Evolutionary conservation across 2,113 vertebrate species (phyloP).

Genomic region (Perca schrenkii): DNA sequence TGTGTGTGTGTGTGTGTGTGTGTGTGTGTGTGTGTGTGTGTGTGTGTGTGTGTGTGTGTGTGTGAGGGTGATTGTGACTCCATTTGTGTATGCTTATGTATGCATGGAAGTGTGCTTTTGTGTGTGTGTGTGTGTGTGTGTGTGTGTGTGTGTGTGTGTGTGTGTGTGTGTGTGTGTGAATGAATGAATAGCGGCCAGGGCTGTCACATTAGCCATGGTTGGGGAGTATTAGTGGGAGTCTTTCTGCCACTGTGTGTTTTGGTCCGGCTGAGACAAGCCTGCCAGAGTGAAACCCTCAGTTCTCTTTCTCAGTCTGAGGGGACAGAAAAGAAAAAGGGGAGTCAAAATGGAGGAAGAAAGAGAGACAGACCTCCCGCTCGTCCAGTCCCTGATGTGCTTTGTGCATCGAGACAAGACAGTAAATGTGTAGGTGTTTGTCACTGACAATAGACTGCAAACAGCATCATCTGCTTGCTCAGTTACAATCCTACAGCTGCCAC

Average conservation of each 20-base stretch:
- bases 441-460: conserved; percentile 55
- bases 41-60: too few species aligned
- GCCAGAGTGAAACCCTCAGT: conserved; percentile 43
- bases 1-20: too few species aligned
- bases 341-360: conserved; percentile 34
- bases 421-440: conserved; percentile 76
- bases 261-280: conserved; percentile 43
- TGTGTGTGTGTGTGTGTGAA: conserved; percentile 1
- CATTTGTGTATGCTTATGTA: conserved; percentile 31
- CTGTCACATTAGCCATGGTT: conserved; percentile 72
- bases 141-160: conserved; percentile 19
- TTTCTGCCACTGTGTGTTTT: conserved; percentile 46
- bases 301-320: conserved; percentile 42
- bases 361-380: conserved; percentile 41
- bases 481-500: conserved; percentile 21
- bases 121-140: conserved; percentile 25
- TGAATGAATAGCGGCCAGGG: conserved; percentile 57
- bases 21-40: too few species aligned
- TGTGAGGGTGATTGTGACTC: neutral
- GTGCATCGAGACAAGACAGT: conserved; percentile 59
- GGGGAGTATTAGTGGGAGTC: conserved; percentile 64
- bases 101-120: conserved; percentile 33
- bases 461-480: conserved; percentile 38
- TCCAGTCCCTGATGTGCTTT: conserved; percentile 52
- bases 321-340: conserved; percentile 22